Percentiles rank a stretch among this genome's conserved stretches.
Conservation (phyloP, 2,797 vertebrate species). For the Periophthalmus magnuspinnatus region DNA sequence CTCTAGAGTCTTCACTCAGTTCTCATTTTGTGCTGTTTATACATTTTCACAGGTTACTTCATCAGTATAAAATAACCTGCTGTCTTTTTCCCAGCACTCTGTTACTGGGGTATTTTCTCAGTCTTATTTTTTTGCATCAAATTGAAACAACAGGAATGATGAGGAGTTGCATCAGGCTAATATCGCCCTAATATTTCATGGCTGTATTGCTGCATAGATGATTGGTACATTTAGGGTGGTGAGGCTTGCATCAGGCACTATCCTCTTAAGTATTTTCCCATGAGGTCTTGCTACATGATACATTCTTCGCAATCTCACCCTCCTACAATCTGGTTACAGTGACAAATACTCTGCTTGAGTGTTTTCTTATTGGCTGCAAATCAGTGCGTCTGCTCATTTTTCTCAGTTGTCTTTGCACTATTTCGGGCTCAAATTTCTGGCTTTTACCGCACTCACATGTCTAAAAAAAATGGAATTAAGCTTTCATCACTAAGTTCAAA, state of each 20-base stretch:
- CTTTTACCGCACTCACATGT: slow-evolving; percentile 35
- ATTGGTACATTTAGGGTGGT: slow-evolving; percentile 28
- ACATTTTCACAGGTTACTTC: not conserved
- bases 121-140: slow-evolving; percentile 37
- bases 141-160: slow-evolving; percentile 20
- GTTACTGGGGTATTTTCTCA: slow-evolving; percentile 10
- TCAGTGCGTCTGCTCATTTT: slow-evolving; percentile 45
- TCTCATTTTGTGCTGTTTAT: not conserved
- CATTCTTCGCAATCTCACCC: slow-evolving; percentile 18
- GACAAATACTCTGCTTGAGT: slow-evolving; percentile 26
- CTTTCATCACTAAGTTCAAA: slow-evolving; percentile 56
- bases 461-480: slow-evolving; percentile 45
- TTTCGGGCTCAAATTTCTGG: slow-evolving; percentile 47
- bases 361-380: slow-evolving; percentile 30
- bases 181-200: slow-evolving; percentile 7
- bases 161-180: slow-evolving; percentile 31
- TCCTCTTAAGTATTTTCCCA: slow-evolving; percentile 48
- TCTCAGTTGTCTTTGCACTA: slow-evolving; percentile 58
- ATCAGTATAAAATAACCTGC: too few relatives aligned
- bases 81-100: not conserved
- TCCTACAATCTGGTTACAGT: slow-evolving; percentile 24
- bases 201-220: slow-evolving; percentile 22
- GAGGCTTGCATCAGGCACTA: slow-evolving; percentile 56
- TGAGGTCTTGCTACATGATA: slow-evolving; percentile 39
- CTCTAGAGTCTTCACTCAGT: not conserved